Evolutionary conservation across 2,113 vertebrate genomes (phyloP).

Genomic region (Argyrosomus japonicus): DNA sequence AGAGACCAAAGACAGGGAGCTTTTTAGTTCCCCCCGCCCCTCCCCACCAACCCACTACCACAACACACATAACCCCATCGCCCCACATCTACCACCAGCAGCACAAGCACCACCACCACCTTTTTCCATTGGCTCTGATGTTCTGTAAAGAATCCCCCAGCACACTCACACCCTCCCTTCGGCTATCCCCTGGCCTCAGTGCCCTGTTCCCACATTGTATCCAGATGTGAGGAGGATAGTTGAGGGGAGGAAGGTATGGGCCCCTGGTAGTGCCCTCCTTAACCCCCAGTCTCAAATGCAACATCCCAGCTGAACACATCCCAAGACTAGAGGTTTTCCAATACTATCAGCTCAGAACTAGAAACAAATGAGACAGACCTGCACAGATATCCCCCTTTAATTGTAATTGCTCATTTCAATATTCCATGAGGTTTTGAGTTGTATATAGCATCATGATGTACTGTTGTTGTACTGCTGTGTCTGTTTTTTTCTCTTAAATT

Average conservation of each 20-base stretch:
- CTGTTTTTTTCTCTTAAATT: constrained; percentile 17
- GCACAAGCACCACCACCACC: constrained; percentile 50
- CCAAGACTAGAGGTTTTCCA: constrained; percentile 5
- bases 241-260: constrained; percentile 61
- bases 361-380: constrained; percentile 1
- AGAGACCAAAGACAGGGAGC: constrained; percentile 75
- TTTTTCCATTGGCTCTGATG: constrained; percentile 72
- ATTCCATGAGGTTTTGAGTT: background rate
- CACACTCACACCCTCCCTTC: constrained; percentile 64
- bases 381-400: background rate
- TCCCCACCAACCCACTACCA: constrained; percentile 16
- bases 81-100: constrained; percentile 52
- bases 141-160: constrained; percentile 75
- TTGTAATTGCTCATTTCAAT: background rate
- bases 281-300: constrained; percentile 10
- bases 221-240: constrained; percentile 81
- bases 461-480: background rate
- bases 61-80: constrained; percentile 49
- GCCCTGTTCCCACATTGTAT: constrained; percentile 77
- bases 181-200: constrained; percentile 62
- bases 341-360: background rate
- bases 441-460: background rate
- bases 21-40: constrained; percentile 50
- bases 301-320: constrained; percentile 35
- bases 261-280: constrained; percentile 51